A percentile compares a stretch with the other conserved stretches of the same genome.
Evolutionary conservation across 2,113 vertebrate genomes (phyloP).

Genomic region (Colaptes auratus): DNA sequence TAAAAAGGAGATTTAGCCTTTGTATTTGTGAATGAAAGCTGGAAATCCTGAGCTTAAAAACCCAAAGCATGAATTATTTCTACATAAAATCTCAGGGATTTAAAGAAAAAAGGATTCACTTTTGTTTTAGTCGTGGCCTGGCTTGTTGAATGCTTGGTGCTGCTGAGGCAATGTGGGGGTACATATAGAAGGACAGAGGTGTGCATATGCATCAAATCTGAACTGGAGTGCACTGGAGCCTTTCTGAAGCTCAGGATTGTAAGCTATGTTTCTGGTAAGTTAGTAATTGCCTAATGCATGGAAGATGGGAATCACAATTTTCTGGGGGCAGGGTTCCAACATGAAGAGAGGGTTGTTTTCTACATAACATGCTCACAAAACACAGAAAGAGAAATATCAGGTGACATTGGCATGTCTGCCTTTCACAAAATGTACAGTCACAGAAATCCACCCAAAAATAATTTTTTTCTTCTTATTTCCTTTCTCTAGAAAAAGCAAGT

Average conservation of each 20-base stretch:
- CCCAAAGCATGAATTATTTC: not conserved
- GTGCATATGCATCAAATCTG: not conserved
- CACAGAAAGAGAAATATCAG: not conserved
- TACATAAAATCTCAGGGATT: not conserved
- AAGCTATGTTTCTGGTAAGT: not conserved
- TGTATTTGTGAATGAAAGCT: not conserved
- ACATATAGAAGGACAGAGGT: not conserved
- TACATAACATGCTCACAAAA: not conserved
- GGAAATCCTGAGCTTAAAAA: not conserved
- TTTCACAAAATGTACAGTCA: not conserved
- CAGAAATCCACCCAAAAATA: not conserved
- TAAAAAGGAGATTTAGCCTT: not conserved
- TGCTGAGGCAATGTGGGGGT: not conserved
- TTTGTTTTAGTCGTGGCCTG: not conserved
- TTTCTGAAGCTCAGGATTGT: not conserved
- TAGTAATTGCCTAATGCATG: not conserved
- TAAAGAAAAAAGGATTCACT: not conserved
- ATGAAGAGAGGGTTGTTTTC: not conserved
- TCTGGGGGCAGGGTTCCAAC: not conserved
- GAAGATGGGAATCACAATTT: not conserved
- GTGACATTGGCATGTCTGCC: not conserved
- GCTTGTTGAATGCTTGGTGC: not conserved
- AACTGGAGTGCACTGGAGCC: not conserved
- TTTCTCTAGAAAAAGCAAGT: constrained; percentile 91
- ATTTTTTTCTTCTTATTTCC: constrained; percentile 6